Percentiles rank a stretch among this genome's conserved stretches.
phyloP scores from a whole-genome alignment of 2,797 vertebrate genomes.

The Pteronotus mesoamericanus region DNA sequence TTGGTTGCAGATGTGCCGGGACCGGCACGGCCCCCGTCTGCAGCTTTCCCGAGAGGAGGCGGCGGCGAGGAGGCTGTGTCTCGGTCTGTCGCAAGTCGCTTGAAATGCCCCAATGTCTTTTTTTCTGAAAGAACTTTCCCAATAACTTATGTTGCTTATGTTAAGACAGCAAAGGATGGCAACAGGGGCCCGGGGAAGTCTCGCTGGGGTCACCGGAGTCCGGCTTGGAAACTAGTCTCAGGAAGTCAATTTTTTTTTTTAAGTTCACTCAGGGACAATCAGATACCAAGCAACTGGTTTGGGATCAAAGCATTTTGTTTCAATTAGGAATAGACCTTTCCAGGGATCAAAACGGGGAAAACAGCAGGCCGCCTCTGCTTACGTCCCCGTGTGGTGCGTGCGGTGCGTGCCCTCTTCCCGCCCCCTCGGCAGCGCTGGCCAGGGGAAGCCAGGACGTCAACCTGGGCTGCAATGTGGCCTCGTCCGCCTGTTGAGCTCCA shows the following conservation, averaged over 20 bases:
- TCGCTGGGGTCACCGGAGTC: neutral
- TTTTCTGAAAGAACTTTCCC: neutral
- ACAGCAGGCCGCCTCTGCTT: accelerated
- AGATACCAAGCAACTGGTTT: neutral
- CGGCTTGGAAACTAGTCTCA: neutral
- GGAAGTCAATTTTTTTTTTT: neutral
- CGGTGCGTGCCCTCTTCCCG: neutral
- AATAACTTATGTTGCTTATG: neutral
- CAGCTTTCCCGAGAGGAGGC: neutral
- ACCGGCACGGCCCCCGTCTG: neutral
- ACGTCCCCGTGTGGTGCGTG: accelerated
- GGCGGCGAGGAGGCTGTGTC: neutral
- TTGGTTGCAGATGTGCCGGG: neutral
- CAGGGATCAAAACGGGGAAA: neutral
- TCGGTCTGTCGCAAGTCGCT: neutral
- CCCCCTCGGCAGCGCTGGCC: accelerated
- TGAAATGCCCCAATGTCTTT: neutral
- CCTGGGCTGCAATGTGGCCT: accelerated
- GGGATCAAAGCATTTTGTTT: neutral
- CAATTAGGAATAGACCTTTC: neutral
- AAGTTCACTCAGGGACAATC: neutral
- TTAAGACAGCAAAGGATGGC: neutral
- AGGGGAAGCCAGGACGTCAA: neutral
- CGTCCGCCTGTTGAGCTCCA: neutral
- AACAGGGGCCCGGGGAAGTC: neutral